Conservation (phyloP, 2,888 invertebrate species). For the Xestia sexstrigata region DNA sequence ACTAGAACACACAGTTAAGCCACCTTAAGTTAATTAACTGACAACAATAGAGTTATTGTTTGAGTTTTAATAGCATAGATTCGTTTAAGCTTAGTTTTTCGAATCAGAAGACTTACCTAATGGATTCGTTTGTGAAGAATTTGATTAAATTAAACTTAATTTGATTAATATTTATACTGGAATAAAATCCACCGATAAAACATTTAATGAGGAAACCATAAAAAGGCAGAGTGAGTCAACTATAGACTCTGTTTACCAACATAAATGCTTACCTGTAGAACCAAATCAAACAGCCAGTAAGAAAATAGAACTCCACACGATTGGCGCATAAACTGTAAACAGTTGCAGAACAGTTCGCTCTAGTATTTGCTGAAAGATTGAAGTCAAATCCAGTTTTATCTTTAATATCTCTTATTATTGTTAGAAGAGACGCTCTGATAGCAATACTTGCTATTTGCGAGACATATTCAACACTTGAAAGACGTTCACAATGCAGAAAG, state of each 20-base stretch:
- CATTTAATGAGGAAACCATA: background rate
- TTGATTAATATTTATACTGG: too few species aligned
- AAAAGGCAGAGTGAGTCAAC: background rate
- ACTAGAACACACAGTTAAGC: background rate
- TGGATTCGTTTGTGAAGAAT: too few species aligned
- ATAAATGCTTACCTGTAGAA: background rate
- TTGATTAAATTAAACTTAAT: too few species aligned
- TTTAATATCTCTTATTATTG: slow-evolving; percentile 78
- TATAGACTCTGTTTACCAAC: background rate
- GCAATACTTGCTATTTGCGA: slow-evolving; percentile 70
- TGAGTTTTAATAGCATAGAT: background rate
- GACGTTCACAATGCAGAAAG: slow-evolving; percentile 71
- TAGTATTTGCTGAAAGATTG: slow-evolving; percentile 84
- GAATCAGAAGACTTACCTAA: background rate
- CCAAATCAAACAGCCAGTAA: slow-evolving; percentile 39
- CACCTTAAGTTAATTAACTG: too few species aligned
- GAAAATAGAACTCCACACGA: slow-evolving; percentile 47
- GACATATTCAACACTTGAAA: slow-evolving; percentile 60
- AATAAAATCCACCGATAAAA: background rate
- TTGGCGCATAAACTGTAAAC: slow-evolving; percentile 45
- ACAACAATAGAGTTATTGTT: background rate
- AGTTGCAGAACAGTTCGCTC: slow-evolving; percentile 36
- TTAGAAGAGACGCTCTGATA: slow-evolving; percentile 74
- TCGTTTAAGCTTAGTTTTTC: background rate
- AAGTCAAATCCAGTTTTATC: slow-evolving; percentile 86